Percentiles rank a stretch among this genome's conserved stretches.
Conservation (phyloP, 2,888 invertebrate genomes). For the Odontocolon sp. region DNA sequence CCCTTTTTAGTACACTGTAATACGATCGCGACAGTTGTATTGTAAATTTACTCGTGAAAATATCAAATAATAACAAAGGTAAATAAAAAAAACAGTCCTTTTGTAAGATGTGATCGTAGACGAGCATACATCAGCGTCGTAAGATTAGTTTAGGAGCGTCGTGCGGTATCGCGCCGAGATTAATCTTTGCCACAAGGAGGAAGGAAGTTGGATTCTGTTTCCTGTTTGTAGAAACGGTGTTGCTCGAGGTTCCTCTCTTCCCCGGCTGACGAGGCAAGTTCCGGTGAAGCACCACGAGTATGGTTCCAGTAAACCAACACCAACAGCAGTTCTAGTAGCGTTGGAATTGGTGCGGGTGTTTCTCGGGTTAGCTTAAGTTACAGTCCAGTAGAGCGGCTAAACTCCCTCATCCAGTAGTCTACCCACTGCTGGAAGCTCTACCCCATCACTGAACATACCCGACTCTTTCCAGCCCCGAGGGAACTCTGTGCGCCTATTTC, state of each 20-base stretch:
- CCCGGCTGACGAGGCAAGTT: slow-evolving; percentile 78
- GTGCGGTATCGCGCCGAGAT: slow-evolving; percentile 66
- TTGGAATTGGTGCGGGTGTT: slow-evolving; percentile 65
- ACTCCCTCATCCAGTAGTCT: slow-evolving; percentile 69
- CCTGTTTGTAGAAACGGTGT: slow-evolving; percentile 69
- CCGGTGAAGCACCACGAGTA: slow-evolving; percentile 57
- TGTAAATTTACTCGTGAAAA: neutral
- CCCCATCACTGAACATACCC: neutral
- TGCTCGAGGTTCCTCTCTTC: slow-evolving; percentile 62
- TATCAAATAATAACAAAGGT: too few relatives aligned
- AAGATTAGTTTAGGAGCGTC: slow-evolving; percentile 20
- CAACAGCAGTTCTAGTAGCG: slow-evolving; percentile 32
- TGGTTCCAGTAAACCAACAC: slow-evolving; percentile 27
- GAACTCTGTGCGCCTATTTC: slow-evolving; percentile 8
- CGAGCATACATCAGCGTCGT: neutral
- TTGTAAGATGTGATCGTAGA: too few relatives aligned
- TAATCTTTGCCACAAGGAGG: slow-evolving; percentile 75
- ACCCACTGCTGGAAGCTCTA: slow-evolving; percentile 7
- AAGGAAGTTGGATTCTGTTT: slow-evolving; percentile 79
- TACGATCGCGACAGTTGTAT: too few relatives aligned
- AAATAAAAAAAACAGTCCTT: too few relatives aligned
- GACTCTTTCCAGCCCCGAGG: neutral
- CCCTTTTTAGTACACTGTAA: too few relatives aligned
- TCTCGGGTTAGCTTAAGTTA: slow-evolving; percentile 77
- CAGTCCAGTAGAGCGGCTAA: slow-evolving; percentile 79